These are phyloP conservation scores for Caenorhabditis sp. DNA, from an alignment of 2,888 invertebrate species.

Conservation along the genomic window DNA sequence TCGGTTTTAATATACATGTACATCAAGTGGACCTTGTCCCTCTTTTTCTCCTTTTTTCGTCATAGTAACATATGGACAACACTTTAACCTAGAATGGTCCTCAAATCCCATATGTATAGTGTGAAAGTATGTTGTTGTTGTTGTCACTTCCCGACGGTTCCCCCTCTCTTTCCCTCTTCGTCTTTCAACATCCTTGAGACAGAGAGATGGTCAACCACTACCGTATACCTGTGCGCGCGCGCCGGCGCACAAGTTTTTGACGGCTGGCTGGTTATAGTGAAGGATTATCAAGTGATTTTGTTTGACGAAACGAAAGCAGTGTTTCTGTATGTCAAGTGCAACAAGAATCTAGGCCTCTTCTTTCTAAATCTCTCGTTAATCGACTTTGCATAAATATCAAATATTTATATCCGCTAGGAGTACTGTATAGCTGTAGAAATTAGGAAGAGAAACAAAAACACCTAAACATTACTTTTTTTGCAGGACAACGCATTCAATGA, in stretches of 20 bases:
- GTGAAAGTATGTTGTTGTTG: slow-evolving; percentile 14
- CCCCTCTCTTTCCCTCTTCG: not conserved
- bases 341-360: slow-evolving; percentile 13
- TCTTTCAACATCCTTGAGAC: not conserved
- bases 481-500: slow-evolving; percentile 40
- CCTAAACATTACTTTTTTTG: slow-evolving; percentile 22
- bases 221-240: not conserved
- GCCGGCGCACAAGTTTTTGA: not conserved
- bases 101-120: slow-evolving; percentile 19
- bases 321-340: slow-evolving; percentile 40
- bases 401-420: not conserved
- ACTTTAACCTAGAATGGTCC: slow-evolving; percentile 1
- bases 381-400: slow-evolving; percentile 26
- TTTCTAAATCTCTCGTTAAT: slow-evolving; percentile 8
- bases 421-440: not conserved
- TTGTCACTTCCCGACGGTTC: not conserved
- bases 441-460: not conserved
- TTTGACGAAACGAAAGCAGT: slow-evolving; percentile 9
- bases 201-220: not conserved
- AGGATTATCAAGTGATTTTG: slow-evolving; percentile 26
- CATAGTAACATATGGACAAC: slow-evolving; percentile 33
- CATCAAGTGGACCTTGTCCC: slow-evolving; percentile 3
- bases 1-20: slow-evolving; percentile 12
- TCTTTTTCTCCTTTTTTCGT: too few species aligned
- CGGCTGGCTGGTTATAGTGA: slow-evolving; percentile 21